A percentile compares a stretch with the other conserved stretches of the same genome.
phyloP scores from a whole-genome alignment of 2,113 vertebrate genomes.

The Heterotis niloticus region DNA sequence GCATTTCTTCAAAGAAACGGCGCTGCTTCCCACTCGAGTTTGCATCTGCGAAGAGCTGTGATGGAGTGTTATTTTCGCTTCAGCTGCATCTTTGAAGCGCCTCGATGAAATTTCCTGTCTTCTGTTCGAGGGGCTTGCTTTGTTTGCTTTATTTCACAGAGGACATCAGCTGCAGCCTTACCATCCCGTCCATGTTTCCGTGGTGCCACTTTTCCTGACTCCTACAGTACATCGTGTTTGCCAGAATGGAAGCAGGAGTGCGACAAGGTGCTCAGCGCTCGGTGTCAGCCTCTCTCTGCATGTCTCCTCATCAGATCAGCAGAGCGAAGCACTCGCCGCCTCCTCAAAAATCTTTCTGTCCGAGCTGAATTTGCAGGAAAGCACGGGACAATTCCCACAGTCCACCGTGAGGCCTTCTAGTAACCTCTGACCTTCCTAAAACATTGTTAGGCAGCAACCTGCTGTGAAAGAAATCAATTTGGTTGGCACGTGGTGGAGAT shows the following conservation, averaged over 20 bases:
- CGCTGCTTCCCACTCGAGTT: not conserved
- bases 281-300: not conserved
- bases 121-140: not conserved
- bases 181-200: not conserved
- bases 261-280: not conserved
- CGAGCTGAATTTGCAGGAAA: not conserved
- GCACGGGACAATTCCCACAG: not conserved
- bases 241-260: not conserved
- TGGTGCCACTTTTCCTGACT: not conserved
- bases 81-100: not conserved
- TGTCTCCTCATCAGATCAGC: not conserved
- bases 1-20: not conserved
- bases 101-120: not conserved
- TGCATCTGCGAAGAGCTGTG: not conserved
- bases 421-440: no score
- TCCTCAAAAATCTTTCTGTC: not conserved
- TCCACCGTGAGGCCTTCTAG: no score
- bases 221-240: not conserved
- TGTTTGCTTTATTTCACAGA: not conserved
- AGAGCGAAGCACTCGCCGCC: no score
- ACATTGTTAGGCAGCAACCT: no score
- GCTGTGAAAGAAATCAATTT: no score
- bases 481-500: no score
- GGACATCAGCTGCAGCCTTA: not conserved
- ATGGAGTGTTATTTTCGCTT: not conserved